A percentile compares a stretch with the other conserved stretches of the same genome.
These are phyloP conservation scores for Pelvicachromis taeniatus DNA, from an alignment of 2,113 vertebrate genomes.

Conservation along the genomic window DNA sequence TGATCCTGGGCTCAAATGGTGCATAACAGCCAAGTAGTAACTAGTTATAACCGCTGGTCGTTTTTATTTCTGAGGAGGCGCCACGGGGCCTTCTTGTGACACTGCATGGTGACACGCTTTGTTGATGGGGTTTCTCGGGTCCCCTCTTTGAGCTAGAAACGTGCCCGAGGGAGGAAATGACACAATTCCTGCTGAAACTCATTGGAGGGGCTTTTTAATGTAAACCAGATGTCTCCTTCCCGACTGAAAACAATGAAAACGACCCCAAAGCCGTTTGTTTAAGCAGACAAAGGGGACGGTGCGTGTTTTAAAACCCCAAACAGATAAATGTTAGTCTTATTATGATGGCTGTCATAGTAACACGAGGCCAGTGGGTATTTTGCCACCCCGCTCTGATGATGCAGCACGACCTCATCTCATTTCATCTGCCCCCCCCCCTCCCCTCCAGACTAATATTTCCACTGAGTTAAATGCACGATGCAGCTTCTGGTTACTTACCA, in stretches of 20 bases:
- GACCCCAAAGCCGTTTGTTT: background rate
- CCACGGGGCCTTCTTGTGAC: background rate
- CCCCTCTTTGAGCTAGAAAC: background rate
- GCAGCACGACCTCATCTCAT: background rate
- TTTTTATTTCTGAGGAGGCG: background rate
- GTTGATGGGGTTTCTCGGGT: background rate
- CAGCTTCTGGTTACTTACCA: slow-evolving; percentile 58
- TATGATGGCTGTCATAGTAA: background rate
- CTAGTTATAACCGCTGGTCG: background rate
- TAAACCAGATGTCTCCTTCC: slow-evolving; percentile 58
- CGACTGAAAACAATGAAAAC: background rate
- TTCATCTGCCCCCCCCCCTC: background rate
- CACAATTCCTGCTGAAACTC: slow-evolving; percentile 42
- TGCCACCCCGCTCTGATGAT: background rate
- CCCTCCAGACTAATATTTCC: background rate
- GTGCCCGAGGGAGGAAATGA: slow-evolving; percentile 55
- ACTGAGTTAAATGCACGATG: background rate
- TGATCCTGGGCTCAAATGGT: background rate
- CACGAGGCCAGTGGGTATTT: background rate
- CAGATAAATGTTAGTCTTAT: background rate
- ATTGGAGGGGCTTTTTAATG: slow-evolving; percentile 37
- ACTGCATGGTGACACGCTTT: background rate
- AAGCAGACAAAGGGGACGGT: background rate
- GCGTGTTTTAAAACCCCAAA: background rate
- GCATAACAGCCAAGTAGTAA: background rate